Percentiles rank a stretch among this genome's conserved stretches.
These are phyloP conservation scores for Diplazon laetatorius DNA, from an alignment of 2,888 invertebrate genomes.

Conservation along the genomic window DNA sequence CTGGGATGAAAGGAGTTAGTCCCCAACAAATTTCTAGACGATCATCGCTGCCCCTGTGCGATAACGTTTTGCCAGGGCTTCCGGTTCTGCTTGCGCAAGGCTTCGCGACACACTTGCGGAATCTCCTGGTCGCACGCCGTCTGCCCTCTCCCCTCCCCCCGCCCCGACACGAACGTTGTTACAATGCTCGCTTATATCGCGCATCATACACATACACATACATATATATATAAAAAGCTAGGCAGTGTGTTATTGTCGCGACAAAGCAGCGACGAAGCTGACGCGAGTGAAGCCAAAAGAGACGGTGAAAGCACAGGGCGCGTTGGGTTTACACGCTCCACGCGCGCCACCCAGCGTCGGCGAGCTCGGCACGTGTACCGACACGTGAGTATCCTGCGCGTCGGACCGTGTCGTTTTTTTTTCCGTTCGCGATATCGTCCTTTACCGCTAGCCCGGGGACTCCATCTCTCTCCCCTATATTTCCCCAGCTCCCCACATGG, in stretches of 20 bases:
- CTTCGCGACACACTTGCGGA: conserved; percentile 24
- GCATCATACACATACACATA: too few relatives aligned
- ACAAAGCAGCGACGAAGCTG: not conserved
- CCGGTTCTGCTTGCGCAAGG: conserved; percentile 1
- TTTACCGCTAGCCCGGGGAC: conserved; percentile 45
- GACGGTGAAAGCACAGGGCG: conserved; percentile 8
- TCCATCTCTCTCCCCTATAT: conserved; percentile 54
- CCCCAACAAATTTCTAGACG: conserved; percentile 62
- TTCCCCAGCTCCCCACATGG: conserved; percentile 59
- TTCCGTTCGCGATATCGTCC: conserved; percentile 65
- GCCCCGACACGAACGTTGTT: not conserved
- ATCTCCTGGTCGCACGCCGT: not conserved
- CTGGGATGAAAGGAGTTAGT: conserved; percentile 69
- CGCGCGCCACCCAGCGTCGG: conserved; percentile 67
- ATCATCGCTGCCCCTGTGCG: conserved; percentile 11
- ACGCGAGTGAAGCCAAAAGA: conserved; percentile 12
- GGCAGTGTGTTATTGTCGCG: conserved; percentile 13
- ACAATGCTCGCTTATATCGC: not conserved
- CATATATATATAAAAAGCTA: not conserved
- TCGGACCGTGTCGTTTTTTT: conserved; percentile 77
- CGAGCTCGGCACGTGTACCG: conserved; percentile 78
- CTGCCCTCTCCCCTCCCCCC: too few relatives aligned
- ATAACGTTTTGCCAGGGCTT: conserved; percentile 21
- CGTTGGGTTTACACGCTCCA: conserved; percentile 10
- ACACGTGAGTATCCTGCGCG: conserved; percentile 80